Conservation (phyloP, 1,140 invertebrate species). For the Bombyx mori region DNA sequence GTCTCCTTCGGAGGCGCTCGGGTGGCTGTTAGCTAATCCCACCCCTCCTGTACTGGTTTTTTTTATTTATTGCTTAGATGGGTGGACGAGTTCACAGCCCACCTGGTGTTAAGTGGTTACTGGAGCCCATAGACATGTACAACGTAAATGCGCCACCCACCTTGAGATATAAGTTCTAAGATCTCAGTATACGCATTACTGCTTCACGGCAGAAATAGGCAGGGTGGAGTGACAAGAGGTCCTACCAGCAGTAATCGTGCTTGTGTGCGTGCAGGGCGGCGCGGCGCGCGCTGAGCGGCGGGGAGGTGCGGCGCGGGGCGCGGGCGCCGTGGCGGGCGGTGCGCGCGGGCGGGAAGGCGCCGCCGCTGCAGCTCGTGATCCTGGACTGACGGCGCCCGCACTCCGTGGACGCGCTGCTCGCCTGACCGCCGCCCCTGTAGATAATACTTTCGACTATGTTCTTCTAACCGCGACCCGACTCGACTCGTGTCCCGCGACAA, state of each 20-base stretch:
- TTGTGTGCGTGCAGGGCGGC: constrained; percentile 76
- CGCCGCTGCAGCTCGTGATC: constrained; percentile 76
- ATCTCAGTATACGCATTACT: too few species aligned
- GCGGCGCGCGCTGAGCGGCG: constrained; percentile 82
- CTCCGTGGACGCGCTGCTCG: constrained; percentile 38
- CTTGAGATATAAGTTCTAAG: too few species aligned
- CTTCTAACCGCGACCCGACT: constrained; percentile 69
- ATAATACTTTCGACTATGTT: constrained; percentile 71
- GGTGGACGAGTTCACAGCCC: too few species aligned
- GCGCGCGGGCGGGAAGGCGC: constrained; percentile 38
- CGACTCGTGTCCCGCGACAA: constrained; percentile 66
- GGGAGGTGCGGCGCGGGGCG: constrained; percentile 89
- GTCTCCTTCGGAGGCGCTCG: background rate
- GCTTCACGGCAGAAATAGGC: too few species aligned
- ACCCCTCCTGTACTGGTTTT: too few species aligned
- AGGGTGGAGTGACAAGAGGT: too few species aligned
- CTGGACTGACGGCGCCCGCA: constrained; percentile 73
- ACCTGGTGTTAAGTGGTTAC: too few species aligned
- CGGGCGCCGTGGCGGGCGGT: constrained; percentile 90
- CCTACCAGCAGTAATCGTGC: background rate
- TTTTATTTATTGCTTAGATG: too few species aligned
- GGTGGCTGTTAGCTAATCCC: background rate
- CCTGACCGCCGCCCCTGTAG: constrained; percentile 68
- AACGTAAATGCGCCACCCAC: too few species aligned
- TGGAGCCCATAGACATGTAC: too few species aligned